phyloP scores from a whole-genome alignment of 2,888 invertebrate species.

The Dascillus cervinus region DNA sequence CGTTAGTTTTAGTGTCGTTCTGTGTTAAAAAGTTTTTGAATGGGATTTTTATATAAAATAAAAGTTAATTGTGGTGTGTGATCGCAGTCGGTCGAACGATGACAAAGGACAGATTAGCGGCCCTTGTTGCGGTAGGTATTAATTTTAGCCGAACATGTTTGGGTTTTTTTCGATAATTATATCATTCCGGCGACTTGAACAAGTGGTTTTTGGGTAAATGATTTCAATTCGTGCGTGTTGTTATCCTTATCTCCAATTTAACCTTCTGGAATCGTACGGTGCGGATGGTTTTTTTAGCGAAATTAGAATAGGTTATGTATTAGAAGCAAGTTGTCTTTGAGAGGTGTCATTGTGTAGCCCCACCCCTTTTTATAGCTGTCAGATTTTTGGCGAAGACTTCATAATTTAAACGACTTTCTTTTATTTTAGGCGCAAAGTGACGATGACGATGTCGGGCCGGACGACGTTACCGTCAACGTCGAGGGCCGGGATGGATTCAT shows the following conservation, averaged over 20 bases:
- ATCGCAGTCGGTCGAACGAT: constrained; percentile 57
- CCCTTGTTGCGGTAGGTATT: constrained; percentile 81
- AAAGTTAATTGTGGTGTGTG: constrained; percentile 61
- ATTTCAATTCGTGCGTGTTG: too few species aligned
- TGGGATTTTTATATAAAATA: constrained; percentile 67
- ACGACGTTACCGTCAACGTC: constrained; percentile 93
- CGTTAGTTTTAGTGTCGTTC: constrained; percentile 65
- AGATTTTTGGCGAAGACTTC: constrained; percentile 8
- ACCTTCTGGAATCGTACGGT: too few species aligned
- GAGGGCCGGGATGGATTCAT: constrained; percentile 91
- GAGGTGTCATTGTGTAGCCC: constrained; percentile 16
- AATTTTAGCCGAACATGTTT: too few species aligned
- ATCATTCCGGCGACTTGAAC: too few species aligned
- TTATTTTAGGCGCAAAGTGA: constrained; percentile 88
- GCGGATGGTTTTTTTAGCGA: too few species aligned
- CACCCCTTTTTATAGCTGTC: constrained; percentile 17
- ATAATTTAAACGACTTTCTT: constrained; percentile 4
- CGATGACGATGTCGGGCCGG: constrained; percentile 90
- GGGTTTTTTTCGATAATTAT: too few species aligned
- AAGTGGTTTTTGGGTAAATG: too few species aligned
- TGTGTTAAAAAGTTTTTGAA: constrained; percentile 67
- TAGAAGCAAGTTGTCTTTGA: constrained; percentile 16
- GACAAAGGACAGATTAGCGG: constrained; percentile 97
- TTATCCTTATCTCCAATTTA: too few species aligned
- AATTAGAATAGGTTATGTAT: constrained; percentile 37